Evolutionary conservation across 1,140 invertebrate species (phyloP), one percentile per base, ranked within the genome.

Genomic region (Drosophila triauraria): DNA sequence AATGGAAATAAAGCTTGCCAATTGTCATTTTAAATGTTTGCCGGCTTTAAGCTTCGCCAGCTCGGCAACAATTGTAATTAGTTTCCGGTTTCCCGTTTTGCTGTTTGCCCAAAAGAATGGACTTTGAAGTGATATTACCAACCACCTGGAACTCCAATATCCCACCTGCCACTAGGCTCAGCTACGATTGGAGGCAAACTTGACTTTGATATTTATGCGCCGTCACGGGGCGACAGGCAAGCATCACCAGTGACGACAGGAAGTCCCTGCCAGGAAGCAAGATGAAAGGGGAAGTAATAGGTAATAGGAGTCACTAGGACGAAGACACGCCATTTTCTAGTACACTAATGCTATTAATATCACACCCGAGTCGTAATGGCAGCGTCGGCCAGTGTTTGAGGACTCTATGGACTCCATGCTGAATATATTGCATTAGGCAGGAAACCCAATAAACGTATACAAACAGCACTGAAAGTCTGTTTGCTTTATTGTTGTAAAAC

Each of bases 401-500:
- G 43, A 27, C 50, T 64, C 40, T 50, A 40, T 67, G 59, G 43
- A 27, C 50, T 64, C 40, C 47, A 43, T 67, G 48, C n/a, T 48
- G 60, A 56, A 61, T 68, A 64, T 65, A 75, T 76, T 72, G 74
- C 67, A 80, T 61, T 57, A 65, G 69, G 75, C 62, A 68, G 68
- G 42, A 50, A 80, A 84, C 67, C 65, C 79, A 80, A 77, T 84
- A 80, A 84, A 77, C 82, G 65, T 67, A 80, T 74, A 61, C 74
- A 81, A 78, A 77, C 62, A 58, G 10, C 43, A 17, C 13, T 35
- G 27, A 56, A 57, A 47, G 35, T 80, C 59, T 68, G 64, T 63
- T 72, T 51, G 40, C 54, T 77, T 85, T 72, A 74, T 64, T 70
- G 63, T 74, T 61, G 51, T 59, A 67, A 65, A 51, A 75, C 56